Evolutionary conservation across 2,888 invertebrate species (phyloP).

Genomic region (Xestia rhomboidea): DNA sequence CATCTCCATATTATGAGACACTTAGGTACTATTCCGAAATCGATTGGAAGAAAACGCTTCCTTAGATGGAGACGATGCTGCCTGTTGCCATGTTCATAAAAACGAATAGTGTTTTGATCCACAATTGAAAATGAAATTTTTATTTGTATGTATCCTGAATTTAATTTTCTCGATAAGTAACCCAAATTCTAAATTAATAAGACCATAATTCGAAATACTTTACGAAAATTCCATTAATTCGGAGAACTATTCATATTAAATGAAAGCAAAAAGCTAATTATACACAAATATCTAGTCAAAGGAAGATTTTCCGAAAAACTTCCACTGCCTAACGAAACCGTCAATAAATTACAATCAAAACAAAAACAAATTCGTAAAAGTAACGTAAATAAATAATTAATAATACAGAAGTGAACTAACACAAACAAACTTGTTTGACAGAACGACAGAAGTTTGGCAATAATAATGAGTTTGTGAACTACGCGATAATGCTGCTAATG

Average conservation of each 20-base stretch:
- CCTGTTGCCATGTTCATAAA: not conserved
- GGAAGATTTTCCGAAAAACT: not conserved
- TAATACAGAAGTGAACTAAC: slow-evolving; percentile 8
- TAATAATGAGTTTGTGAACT: slow-evolving; percentile 65
- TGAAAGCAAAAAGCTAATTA: not conserved
- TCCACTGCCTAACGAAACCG: not conserved
- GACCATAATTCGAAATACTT: not conserved
- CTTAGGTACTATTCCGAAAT: not conserved
- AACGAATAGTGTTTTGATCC: not conserved
- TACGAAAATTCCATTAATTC: not conserved
- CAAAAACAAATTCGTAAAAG: slow-evolving; percentile 23
- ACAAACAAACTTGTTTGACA: slow-evolving; percentile 43
- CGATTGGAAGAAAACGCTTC: not conserved
- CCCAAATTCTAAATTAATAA: not conserved
- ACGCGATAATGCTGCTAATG: slow-evolving; percentile 52
- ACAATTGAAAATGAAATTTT: too few relatives aligned
- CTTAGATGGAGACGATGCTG: not conserved
- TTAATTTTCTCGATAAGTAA: not conserved
- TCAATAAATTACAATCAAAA: slow-evolving; percentile 23
- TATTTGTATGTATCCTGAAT: not conserved
- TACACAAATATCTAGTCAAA: not conserved
- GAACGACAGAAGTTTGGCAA: slow-evolving; percentile 44
- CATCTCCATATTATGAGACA: not conserved
- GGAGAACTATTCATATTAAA: not conserved
- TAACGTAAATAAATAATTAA: slow-evolving; percentile 25